A percentile compares a stretch with the other conserved stretches of the same genome.
These are phyloP conservation scores for Cetoscarus ocellatus DNA, from an alignment of 2,797 vertebrate genomes.

Conservation along the genomic window DNA sequence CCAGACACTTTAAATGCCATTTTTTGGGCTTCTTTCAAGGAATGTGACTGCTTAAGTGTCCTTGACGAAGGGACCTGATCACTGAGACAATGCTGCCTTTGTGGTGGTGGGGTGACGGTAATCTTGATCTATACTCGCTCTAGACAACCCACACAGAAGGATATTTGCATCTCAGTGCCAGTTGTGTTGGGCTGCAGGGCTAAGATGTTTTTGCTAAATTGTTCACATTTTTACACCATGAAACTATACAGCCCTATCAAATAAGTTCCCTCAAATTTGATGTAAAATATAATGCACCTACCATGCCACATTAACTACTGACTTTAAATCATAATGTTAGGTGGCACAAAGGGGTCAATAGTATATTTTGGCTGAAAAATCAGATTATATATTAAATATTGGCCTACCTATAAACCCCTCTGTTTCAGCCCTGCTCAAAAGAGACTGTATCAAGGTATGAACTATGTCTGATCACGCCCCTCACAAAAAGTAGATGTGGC, in stretches of 20 bases:
- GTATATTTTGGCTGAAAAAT: neutral
- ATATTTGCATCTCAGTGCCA: slow-evolving; percentile 64
- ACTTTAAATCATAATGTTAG: neutral
- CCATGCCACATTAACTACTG: slow-evolving; percentile 3
- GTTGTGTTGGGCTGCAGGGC: slow-evolving; percentile 33
- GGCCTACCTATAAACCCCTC: no score
- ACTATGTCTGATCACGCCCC: no score
- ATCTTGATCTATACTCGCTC: slow-evolving; percentile 65
- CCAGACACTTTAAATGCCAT: slow-evolving; percentile 80
- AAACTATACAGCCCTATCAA: slow-evolving; percentile 36
- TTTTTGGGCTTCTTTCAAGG: slow-evolving; percentile 72
- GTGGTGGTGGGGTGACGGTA: slow-evolving; percentile 58
- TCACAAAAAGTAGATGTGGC: no score
- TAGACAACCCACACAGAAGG: slow-evolving; percentile 49
- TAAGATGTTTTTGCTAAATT: slow-evolving; percentile 46
- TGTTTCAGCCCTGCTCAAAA: no score
- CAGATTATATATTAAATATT: no score
- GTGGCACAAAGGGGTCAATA: neutral
- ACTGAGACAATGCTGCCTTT: slow-evolving; percentile 75
- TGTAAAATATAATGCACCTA: slow-evolving; percentile 10
- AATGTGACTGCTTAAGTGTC: slow-evolving; percentile 78
- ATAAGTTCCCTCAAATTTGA: slow-evolving; percentile 9
- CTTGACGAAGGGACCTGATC: slow-evolving; percentile 73
- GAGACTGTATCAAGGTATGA: no score
- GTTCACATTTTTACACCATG: slow-evolving; percentile 44